A percentile compares a stretch with the other conserved stretches of the same genome.
These are phyloP conservation scores for Teleiodes luculella DNA, from an alignment of 2,888 invertebrate species.

Conservation along the genomic window DNA sequence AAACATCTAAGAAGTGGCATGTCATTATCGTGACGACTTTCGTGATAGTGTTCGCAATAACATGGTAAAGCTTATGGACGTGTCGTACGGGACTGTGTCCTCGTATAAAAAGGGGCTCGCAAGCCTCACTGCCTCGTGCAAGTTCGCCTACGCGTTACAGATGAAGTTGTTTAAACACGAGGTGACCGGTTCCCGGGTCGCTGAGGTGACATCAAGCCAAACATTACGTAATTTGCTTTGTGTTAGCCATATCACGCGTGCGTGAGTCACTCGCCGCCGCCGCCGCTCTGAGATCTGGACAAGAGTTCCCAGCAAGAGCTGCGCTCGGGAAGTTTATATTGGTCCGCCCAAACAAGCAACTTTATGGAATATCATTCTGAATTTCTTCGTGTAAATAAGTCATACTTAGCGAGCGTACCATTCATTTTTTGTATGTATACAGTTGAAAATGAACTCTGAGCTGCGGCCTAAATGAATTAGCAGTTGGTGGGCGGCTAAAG, in stretches of 20 bases:
- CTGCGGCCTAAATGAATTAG: too few species aligned
- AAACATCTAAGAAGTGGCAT: too few species aligned
- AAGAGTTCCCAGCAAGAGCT: neutral
- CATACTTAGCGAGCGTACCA: too few species aligned
- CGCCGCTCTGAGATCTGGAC: neutral
- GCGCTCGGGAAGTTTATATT: neutral
- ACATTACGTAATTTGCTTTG: slow-evolving; percentile 21
- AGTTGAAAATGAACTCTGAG: too few species aligned
- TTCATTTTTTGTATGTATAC: too few species aligned
- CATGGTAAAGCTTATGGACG: neutral
- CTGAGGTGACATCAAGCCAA: slow-evolving; percentile 25
- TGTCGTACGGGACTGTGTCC: neutral
- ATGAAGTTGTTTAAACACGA: slow-evolving; percentile 12
- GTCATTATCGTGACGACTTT: too few species aligned
- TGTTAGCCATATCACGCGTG: neutral
- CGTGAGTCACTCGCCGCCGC: neutral
- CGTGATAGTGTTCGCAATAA: neutral
- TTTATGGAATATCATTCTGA: too few species aligned
- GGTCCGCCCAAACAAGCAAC: neutral
- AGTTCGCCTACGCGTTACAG: slow-evolving; percentile 14
- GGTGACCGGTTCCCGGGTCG: slow-evolving; percentile 21
- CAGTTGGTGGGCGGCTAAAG: too few species aligned
- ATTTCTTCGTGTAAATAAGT: too few species aligned
- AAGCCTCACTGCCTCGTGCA: neutral
- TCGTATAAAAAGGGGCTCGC: too few species aligned